phyloP scores from a whole-genome alignment of 2,797 vertebrate genomes.

The Anguilla pacifica region DNA sequence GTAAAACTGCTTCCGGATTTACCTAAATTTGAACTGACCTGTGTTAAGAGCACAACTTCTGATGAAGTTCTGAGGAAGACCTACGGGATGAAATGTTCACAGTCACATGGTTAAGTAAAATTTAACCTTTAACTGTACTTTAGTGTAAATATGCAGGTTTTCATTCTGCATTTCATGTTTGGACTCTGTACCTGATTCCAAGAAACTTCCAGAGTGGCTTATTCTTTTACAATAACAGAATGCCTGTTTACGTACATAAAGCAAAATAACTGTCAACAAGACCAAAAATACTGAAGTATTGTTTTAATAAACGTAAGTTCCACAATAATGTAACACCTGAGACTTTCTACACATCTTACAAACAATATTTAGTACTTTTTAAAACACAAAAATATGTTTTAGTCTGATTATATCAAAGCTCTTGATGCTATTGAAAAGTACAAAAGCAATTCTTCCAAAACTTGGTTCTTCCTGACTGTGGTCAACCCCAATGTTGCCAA shows the following conservation, averaged over 20 bases:
- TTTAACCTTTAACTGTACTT: too few species aligned
- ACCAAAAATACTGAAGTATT: slow-evolving; percentile 25
- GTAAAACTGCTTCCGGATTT: too few species aligned
- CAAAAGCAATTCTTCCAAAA: slow-evolving; percentile 16
- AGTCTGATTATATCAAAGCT: slow-evolving; percentile 5
- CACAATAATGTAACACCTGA: slow-evolving; percentile 41
- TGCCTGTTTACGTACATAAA: background rate
- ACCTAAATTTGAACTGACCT: too few species aligned
- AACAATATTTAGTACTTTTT: slow-evolving; percentile 30
- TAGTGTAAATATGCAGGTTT: background rate
- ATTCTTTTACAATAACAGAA: background rate
- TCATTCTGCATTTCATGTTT: background rate
- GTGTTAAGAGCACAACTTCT: too few species aligned
- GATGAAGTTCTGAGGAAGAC: too few species aligned
- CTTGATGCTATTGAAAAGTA: slow-evolving; percentile 30
- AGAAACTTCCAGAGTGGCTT: background rate
- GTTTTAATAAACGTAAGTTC: slow-evolving; percentile 29
- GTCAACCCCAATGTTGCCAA: background rate
- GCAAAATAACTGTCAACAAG: background rate
- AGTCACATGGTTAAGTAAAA: too few species aligned
- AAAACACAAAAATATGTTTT: slow-evolving; percentile 37
- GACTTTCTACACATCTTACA: slow-evolving; percentile 35
- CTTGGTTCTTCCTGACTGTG: slow-evolving; percentile 1
- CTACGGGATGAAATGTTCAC: too few species aligned
- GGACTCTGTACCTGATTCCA: background rate